Evolutionary conservation across 2,797 vertebrate species (phyloP).

Genomic region (Stomatorhinus walkeri): DNA sequence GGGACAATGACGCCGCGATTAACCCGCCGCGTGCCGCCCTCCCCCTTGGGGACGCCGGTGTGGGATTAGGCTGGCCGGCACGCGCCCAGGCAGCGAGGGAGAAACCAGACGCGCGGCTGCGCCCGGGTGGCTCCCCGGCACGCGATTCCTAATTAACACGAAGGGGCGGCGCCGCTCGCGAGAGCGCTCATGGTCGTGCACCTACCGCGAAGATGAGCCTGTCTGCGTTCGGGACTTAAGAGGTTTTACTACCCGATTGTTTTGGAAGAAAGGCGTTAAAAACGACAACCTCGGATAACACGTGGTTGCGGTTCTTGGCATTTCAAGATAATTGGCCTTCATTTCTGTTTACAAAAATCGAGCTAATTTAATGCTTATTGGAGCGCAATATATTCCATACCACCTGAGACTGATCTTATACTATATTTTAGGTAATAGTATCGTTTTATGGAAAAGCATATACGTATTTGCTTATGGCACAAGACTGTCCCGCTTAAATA

Average conservation of each 20-base stretch:
- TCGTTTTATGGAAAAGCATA: background rate
- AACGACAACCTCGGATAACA: background rate
- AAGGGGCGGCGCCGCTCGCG: constrained; percentile 45
- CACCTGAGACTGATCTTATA: background rate
- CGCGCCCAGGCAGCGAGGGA: constrained; percentile 35
- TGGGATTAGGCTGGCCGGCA: constrained; percentile 59
- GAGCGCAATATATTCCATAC: background rate
- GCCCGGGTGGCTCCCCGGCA: constrained; percentile 10
- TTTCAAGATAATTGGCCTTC: background rate
- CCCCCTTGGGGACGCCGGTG: constrained; percentile 44
- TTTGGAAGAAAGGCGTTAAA: background rate
- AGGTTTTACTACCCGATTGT: background rate
- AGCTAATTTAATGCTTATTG: background rate
- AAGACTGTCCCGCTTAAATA: background rate
- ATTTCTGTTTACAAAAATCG: background rate
- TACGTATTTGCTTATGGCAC: background rate
- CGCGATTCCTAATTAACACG: constrained; percentile 23
- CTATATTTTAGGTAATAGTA: background rate
- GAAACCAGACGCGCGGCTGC: constrained; percentile 10
- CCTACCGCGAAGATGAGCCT: constrained; percentile 38
- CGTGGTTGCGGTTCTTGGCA: background rate
- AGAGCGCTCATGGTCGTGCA: constrained; percentile 55
- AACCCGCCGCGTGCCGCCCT: constrained; percentile 64
- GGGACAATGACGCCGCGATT: constrained; percentile 69
- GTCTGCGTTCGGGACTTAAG: background rate